A percentile compares a stretch with the other conserved stretches of the same genome.
phyloP scores from a whole-genome alignment of 2,888 invertebrate species.

The Odontocolon sp. region DNA sequence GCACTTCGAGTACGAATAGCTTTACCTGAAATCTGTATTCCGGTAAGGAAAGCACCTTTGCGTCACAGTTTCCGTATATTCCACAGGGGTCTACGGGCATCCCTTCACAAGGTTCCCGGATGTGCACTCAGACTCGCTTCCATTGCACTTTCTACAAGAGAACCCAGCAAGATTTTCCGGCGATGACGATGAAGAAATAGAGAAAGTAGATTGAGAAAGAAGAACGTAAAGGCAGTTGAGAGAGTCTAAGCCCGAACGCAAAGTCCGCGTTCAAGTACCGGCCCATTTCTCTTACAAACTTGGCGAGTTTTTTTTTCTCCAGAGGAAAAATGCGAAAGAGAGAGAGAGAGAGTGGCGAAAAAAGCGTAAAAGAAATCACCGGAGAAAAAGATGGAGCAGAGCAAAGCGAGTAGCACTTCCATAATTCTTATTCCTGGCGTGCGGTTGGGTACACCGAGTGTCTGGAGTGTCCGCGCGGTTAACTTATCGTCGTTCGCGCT shows the following conservation, averaged over 20 bases:
- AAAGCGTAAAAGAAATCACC: slow-evolving; percentile 25
- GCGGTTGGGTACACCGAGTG: slow-evolving; percentile 50
- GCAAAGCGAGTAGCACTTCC: slow-evolving; percentile 52
- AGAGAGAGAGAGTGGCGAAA: slow-evolving; percentile 13
- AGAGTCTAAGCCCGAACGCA: slow-evolving; percentile 21
- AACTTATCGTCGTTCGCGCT: slow-evolving; percentile 67
- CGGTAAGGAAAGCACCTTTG: background rate
- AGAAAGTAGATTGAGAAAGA: slow-evolving; percentile 17
- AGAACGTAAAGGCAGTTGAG: slow-evolving; percentile 9
- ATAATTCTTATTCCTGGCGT: slow-evolving; percentile 68
- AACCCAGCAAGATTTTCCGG: slow-evolving; percentile 31
- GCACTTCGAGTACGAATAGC: slow-evolving; percentile 3
- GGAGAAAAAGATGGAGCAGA: slow-evolving; percentile 27
- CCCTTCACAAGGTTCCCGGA: slow-evolving; percentile 52
- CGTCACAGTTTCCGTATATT: slow-evolving; percentile 14
- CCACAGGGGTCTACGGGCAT: slow-evolving; percentile 34
- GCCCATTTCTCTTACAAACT: slow-evolving; percentile 55
- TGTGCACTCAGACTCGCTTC: slow-evolving; percentile 48
- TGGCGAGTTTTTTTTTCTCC: background rate
- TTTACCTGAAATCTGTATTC: slow-evolving; percentile 23
- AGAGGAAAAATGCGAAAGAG: slow-evolving; percentile 50
- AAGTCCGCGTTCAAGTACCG: slow-evolving; percentile 31
- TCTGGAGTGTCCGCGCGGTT: slow-evolving; percentile 64
- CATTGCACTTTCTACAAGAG: slow-evolving; percentile 47
- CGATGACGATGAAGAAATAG: slow-evolving; percentile 10